Conservation (phyloP, 2,113 vertebrate genomes). For the Toxostoma redivivum region DNA sequence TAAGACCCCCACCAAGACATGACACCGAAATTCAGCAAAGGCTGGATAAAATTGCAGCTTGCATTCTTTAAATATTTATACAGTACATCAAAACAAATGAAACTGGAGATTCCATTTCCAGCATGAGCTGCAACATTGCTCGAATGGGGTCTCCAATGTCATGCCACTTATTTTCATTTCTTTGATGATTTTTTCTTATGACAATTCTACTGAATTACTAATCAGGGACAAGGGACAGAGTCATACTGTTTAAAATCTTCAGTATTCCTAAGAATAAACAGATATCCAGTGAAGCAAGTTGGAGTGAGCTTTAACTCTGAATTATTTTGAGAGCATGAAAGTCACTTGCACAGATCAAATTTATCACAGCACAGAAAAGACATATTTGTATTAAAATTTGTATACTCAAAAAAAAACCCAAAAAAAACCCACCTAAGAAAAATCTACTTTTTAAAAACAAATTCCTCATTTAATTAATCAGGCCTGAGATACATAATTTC, state of each 20-base stretch:
- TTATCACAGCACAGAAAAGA: neutral
- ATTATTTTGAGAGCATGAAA: slow-evolving; percentile 43
- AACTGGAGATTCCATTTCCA: slow-evolving; percentile 63
- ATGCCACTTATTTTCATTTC: slow-evolving; percentile 62
- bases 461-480: neutral
- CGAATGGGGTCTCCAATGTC: slow-evolving; percentile 47
- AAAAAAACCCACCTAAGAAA: neutral
- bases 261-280: slow-evolving; percentile 47
- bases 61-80: slow-evolving; percentile 70
- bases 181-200: slow-evolving; percentile 58
- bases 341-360: neutral
- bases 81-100: slow-evolving; percentile 67
- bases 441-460: neutral
- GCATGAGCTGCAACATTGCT: slow-evolving; percentile 46
- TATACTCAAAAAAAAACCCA: neutral
- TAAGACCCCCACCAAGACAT: slow-evolving; percentile 37
- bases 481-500: neutral
- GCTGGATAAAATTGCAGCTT: slow-evolving; percentile 56
- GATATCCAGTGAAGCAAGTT: slow-evolving; percentile 39
- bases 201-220: slow-evolving; percentile 56
- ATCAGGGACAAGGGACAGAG: slow-evolving; percentile 50
- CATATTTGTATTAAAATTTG: neutral
- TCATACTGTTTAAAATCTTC: slow-evolving; percentile 61
- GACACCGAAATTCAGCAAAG: slow-evolving; percentile 36
- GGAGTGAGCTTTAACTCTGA: slow-evolving; percentile 8